Evolutionary conservation across 2,797 vertebrate genomes (phyloP).

Genomic region (Epinephelus coioides): DNA sequence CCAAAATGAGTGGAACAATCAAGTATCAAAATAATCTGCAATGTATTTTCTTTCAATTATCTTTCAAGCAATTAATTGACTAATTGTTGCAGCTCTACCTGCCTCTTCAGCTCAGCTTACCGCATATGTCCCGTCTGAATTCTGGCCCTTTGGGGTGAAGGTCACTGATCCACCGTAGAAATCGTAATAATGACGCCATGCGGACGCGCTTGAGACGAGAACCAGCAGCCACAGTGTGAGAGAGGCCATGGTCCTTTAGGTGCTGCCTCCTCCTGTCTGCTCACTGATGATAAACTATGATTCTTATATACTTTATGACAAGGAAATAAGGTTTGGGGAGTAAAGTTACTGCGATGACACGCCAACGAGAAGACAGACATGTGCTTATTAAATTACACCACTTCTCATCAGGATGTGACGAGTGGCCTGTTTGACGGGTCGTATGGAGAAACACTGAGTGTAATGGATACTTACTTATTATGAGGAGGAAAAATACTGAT

Average conservation of each 20-base stretch:
- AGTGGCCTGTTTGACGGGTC: background rate
- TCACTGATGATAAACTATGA: background rate
- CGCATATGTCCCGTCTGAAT: background rate
- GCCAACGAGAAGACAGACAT: background rate
- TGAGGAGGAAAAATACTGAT: background rate
- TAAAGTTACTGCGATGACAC: background rate
- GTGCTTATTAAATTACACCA: too few species aligned
- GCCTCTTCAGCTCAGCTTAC: background rate
- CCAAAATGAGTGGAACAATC: too few species aligned
- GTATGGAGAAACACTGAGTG: background rate
- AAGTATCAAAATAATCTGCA: too few species aligned
- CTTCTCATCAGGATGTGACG: background rate
- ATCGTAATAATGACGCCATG: background rate
- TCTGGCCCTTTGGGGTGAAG: conserved; percentile 38
- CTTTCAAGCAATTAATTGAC: too few species aligned
- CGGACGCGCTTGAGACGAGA: conserved; percentile 14
- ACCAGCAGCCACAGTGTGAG: background rate
- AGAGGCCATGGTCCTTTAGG: background rate
- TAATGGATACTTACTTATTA: background rate
- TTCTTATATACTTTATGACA: background rate
- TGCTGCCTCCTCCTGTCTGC: background rate
- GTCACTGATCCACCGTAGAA: conserved; percentile 32
- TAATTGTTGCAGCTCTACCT: background rate
- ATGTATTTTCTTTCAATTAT: too few species aligned
- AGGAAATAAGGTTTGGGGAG: background rate